Percentiles rank a stretch among this genome's conserved stretches.
Conservation (phyloP, 2,113 vertebrate species). For the Zosterops pallidus region DNA sequence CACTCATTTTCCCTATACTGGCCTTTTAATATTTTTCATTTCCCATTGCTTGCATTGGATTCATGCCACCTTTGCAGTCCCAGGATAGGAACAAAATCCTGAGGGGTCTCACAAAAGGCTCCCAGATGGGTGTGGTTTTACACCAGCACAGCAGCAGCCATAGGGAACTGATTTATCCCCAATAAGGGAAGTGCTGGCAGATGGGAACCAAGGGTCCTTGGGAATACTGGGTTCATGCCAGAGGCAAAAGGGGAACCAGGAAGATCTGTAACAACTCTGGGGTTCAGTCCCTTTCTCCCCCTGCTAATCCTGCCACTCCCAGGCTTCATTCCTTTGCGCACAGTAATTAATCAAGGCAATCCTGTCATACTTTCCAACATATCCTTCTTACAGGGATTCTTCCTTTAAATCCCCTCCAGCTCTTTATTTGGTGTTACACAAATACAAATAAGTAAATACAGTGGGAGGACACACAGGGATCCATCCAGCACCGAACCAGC, state of each 20-base stretch:
- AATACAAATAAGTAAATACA: background rate
- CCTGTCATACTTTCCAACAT: background rate
- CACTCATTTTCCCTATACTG: rapidly evolving
- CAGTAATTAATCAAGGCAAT: background rate
- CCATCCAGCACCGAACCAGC: background rate
- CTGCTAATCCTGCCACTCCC: background rate
- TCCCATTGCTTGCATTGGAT: background rate
- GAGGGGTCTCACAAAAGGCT: background rate
- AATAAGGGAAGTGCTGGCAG: background rate
- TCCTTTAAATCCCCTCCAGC: background rate
- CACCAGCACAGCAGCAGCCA: background rate
- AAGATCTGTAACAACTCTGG: background rate
- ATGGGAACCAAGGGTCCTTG: background rate
- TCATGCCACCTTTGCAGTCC: background rate
- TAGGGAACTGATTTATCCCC: background rate
- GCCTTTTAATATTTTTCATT: background rate
- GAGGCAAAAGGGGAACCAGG: background rate
- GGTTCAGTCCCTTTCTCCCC: background rate
- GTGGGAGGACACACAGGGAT: background rate
- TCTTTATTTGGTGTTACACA: background rate
- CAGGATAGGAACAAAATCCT: background rate
- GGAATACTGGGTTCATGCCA: background rate
- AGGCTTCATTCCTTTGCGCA: background rate
- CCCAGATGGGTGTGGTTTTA: background rate
- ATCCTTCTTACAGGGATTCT: background rate